These are phyloP conservation scores for Plagodis pulveraria DNA, from an alignment of 2,888 invertebrate genomes.

Conservation along the genomic window DNA sequence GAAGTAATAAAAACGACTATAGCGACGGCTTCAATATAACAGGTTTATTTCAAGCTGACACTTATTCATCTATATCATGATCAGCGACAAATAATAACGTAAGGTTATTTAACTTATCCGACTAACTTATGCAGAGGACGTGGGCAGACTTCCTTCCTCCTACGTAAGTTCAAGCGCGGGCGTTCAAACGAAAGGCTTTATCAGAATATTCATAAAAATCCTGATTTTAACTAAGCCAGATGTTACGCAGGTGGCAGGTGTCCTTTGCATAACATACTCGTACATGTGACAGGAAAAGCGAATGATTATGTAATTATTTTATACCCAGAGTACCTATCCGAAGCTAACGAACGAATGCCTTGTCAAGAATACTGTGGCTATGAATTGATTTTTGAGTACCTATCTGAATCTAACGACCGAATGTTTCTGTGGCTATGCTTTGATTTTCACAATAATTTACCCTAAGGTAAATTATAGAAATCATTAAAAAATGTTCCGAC, in stretches of 20 bases:
- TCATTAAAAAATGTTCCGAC: not conserved
- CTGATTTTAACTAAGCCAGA: not conserved
- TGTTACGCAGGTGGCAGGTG: slow-evolving; percentile 14
- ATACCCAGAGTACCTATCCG: too few species aligned
- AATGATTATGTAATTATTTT: slow-evolving; percentile 5
- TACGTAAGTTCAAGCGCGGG: slow-evolving; percentile 12
- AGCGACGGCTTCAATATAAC: too few species aligned
- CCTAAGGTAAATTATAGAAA: too few species aligned
- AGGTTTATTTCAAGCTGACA: not conserved
- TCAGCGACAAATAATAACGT: not conserved
- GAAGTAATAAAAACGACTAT: not conserved
- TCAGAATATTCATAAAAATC: slow-evolving; percentile 18
- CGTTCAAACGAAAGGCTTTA: slow-evolving; percentile 5
- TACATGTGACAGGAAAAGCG: slow-evolving; percentile 4
- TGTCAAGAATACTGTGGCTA: too few species aligned
- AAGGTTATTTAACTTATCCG: not conserved
- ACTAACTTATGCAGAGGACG: slow-evolving; percentile 21
- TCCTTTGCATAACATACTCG: slow-evolving; percentile 10
- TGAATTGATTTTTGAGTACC: too few species aligned
- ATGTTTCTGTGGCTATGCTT: too few species aligned
- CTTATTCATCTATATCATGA: slow-evolving; percentile 7
- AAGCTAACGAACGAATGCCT: too few species aligned
- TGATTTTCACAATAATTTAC: too few species aligned
- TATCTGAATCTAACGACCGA: too few species aligned
- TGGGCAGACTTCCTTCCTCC: slow-evolving; percentile 37